Evolutionary conservation across 2,888 invertebrate species (phyloP).

Genomic region (Trichopria drosophilae): DNA sequence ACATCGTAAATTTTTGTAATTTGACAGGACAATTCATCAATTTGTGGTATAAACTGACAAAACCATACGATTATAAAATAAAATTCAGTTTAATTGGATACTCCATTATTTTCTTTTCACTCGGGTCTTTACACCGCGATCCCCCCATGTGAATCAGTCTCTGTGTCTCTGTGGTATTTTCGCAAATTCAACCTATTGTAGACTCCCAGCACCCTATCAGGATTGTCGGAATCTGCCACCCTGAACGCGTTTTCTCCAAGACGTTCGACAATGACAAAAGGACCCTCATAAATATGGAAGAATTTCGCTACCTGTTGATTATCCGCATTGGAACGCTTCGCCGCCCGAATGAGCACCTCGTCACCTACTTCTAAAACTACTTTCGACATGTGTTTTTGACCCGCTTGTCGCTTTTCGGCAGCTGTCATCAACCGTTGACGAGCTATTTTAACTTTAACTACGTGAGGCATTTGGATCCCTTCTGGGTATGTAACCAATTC

Average conservation of each 20-base stretch:
- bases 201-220: neutral
- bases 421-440: neutral
- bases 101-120: too few relatives aligned
- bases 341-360: neutral
- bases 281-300: neutral
- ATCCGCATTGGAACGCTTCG: neutral
- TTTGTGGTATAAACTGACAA: too few relatives aligned
- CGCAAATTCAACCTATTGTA: neutral
- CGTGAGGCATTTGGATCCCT: neutral
- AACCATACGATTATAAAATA: too few relatives aligned
- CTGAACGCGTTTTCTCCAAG: neutral
- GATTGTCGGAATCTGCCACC: neutral
- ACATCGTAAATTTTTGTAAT: too few relatives aligned
- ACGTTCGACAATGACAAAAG: neutral
- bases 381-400: neutral
- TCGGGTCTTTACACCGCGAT: too few relatives aligned
- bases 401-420: neutral
- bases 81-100: too few relatives aligned
- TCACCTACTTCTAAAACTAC: neutral
- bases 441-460: too few relatives aligned
- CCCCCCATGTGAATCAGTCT: too few relatives aligned
- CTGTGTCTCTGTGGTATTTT: neutral
- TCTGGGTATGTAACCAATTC: neutral
- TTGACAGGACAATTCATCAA: too few relatives aligned
- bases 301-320: neutral